Percentiles rank a stretch among this genome's conserved stretches.
Conservation (phyloP, 2,888 invertebrate species). For the Yponomeuta plumbellus region DNA sequence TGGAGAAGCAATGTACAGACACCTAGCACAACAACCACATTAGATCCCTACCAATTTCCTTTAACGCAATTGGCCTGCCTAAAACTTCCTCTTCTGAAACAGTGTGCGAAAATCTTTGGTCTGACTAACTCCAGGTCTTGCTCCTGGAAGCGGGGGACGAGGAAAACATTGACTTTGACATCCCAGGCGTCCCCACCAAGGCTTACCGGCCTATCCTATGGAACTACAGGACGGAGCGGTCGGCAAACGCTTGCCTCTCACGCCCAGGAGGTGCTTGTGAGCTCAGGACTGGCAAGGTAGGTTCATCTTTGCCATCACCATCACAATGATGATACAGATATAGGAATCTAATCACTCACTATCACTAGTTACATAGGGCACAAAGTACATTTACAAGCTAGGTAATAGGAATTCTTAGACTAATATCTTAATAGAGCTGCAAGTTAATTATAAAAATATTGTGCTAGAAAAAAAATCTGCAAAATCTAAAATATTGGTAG, state of each 20-base stretch:
- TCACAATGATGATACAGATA: background rate
- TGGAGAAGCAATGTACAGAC: no score
- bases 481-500: no score
- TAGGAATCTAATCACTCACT: background rate
- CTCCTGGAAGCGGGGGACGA: slow-evolving; percentile 63
- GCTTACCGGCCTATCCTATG: slow-evolving; percentile 62
- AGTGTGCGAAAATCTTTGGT: background rate
- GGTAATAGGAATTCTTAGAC: no score
- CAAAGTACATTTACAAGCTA: no score
- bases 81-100: background rate
- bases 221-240: slow-evolving; percentile 65
- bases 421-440: no score
- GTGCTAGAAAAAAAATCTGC: no score
- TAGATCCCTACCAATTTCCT: no score
- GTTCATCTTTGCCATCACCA: background rate
- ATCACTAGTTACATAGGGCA: background rate
- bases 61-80: no score
- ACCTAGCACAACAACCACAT: no score
- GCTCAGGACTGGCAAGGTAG: slow-evolving; percentile 47
- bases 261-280: slow-evolving; percentile 64
- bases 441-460: no score
- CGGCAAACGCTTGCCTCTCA: slow-evolving; percentile 62
- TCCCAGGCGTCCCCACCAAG: slow-evolving; percentile 60
- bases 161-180: slow-evolving; percentile 66
- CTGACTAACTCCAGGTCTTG: slow-evolving; percentile 41